Base-by-base conservation (phyloP, 2,797 vertebrate genomes). In the Synanceia verrucosa region DNA sequence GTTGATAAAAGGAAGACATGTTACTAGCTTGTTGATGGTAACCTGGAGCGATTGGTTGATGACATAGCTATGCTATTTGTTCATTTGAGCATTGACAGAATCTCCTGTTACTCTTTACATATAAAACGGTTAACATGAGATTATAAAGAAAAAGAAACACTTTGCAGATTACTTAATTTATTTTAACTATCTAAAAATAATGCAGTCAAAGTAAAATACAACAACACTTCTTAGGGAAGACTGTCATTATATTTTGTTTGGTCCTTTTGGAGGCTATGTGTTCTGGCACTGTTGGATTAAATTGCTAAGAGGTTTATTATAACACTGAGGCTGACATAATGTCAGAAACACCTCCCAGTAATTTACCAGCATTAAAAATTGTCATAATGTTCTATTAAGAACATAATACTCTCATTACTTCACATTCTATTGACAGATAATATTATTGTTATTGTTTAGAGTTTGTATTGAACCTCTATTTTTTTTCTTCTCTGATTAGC, bases 401-500 rank as follows among this genome's bases (percentile, higher is more conserved):
- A n/a, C n/a, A n/a, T n/a, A n/a, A n/a, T n/a, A n/a, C n/a, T n/a
- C n/a, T n/a, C n/a, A n/a, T n/a, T n/a, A n/a, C n/a, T n/a, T n/a
- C 39, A 64, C 57, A 57, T 55, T 75, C 29, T 1, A 0, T 6
- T 0, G 13, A 19, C 5, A 36, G 39, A 72, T 10, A 43, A 9
- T 43, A 19, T 33, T 57, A 26, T 29, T 28, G 31, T 55, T 55
- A 34, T 19, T 59, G 13, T 67, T 62, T 43, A n/a, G 4, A 55
- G 21, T 80, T 34, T 69, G 44, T 26, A 31, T 56, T 8, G 9
- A 55, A 63, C 26, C 9, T 52, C 10, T 21, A 36, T 56, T 66
- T 65, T 73, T 56, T 66, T 65, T 73, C 55, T 68, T 44, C 37
- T 63, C 58, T 23, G 21, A 56, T 28, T 73, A 47, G 31, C 29